phyloP scores from a whole-genome alignment of 2,888 invertebrate species.

The Phengaris arion region DNA sequence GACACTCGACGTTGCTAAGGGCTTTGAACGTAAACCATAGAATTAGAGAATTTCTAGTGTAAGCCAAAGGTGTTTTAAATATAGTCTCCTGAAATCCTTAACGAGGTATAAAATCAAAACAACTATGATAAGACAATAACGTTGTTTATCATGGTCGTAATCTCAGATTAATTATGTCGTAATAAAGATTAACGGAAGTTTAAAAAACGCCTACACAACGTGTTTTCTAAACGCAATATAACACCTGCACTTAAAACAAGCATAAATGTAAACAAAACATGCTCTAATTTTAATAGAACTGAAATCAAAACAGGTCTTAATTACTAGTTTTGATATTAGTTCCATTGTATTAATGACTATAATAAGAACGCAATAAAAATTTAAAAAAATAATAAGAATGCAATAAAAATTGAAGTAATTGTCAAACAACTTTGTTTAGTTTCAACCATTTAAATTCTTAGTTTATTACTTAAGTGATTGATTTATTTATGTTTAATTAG shows the following conservation, averaged over 20 bases:
- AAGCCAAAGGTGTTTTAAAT: background rate
- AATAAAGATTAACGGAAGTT: background rate
- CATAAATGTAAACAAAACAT: background rate
- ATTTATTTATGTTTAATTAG: too few relatives aligned
- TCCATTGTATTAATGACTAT: too few relatives aligned
- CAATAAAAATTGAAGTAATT: too few relatives aligned
- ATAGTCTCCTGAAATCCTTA: background rate
- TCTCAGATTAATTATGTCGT: background rate
- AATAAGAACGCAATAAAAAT: too few relatives aligned
- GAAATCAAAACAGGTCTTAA: background rate
- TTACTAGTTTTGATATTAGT: too few relatives aligned
- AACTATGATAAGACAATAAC: background rate
- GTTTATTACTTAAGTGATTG: too few relatives aligned
- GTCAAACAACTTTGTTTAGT: too few relatives aligned
- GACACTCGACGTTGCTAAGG: background rate
- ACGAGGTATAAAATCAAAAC: background rate
- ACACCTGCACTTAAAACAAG: background rate
- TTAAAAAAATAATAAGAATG: too few relatives aligned
- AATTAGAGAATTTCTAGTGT: background rate
- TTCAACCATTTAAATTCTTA: too few relatives aligned
- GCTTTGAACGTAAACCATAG: background rate
- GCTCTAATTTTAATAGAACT: background rate
- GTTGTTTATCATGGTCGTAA: background rate
- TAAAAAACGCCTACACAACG: background rate
- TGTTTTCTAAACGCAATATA: background rate